Percentiles rank a stretch among this genome's conserved stretches.
phyloP scores from a whole-genome alignment of 2,113 vertebrate genomes.

The Zonotrichia leucophrys region DNA sequence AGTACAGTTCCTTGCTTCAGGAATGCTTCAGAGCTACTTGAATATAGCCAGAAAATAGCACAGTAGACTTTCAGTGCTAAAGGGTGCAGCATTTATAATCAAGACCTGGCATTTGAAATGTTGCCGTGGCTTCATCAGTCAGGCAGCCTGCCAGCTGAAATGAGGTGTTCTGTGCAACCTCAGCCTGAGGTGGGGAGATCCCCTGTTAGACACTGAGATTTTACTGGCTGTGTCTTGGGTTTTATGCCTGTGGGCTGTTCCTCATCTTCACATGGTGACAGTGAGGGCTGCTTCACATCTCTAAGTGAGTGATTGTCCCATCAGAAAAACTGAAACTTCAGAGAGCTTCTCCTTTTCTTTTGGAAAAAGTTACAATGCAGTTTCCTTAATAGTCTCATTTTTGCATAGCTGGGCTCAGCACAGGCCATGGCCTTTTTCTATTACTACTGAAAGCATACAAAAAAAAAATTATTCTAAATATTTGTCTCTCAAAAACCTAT shows the following conservation, averaged over 20 bases:
- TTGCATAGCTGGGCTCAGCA: neutral
- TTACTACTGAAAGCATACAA: neutral
- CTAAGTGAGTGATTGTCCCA: neutral
- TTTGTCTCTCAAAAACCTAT: neutral
- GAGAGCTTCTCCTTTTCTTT: neutral
- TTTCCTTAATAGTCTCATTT: neutral
- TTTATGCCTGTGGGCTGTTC: neutral
- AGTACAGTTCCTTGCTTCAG: neutral
- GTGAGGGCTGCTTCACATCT: neutral
- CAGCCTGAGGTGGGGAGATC: neutral
- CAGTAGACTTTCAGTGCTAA: neutral
- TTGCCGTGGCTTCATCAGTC: neutral
- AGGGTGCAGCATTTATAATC: neutral
- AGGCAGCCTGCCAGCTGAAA: neutral
- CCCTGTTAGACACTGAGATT: neutral
- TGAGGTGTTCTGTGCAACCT: neutral
- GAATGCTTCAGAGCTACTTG: neutral
- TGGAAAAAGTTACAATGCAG: neutral
- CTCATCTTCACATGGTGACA: neutral
- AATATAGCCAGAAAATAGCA: neutral
- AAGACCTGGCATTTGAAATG: fast-evolving
- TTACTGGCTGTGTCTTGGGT: neutral
- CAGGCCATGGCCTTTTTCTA: neutral
- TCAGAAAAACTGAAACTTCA: neutral
- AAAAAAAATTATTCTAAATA: neutral